Conservation (phyloP, 2,888 invertebrate species). For the Melanostoma mellinum region DNA sequence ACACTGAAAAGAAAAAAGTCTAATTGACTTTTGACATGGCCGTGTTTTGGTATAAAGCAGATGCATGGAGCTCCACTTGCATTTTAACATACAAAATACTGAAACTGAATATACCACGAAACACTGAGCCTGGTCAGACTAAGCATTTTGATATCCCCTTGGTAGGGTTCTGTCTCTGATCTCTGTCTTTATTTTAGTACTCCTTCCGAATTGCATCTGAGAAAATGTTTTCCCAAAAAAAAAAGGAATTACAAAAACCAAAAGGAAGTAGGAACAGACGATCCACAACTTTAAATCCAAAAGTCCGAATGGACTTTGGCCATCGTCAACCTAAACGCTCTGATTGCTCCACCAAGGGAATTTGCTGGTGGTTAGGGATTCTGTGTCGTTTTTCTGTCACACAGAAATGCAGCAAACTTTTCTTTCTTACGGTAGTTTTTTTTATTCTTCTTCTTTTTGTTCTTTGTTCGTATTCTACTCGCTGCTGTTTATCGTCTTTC, state of each 20-base stretch:
- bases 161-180: conserved; percentile 36
- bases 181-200: conserved; percentile 34
- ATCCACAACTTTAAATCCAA: conserved; percentile 10
- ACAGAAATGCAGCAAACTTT: conserved; percentile 16
- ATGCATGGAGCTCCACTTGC: conserved; percentile 8
- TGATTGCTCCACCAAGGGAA: conserved; percentile 12
- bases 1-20: conserved; percentile 32
- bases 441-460: conserved; percentile 1
- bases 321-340: conserved; percentile 37
- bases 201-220: conserved; percentile 47
- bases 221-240: not conserved
- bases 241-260: conserved; percentile 2
- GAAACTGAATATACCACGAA: conserved; percentile 31
- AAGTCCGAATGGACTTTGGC: conserved; percentile 48
- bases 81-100: conserved; percentile 23
- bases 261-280: conserved; percentile 12
- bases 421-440: conserved; percentile 17
- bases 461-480: not conserved
- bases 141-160: conserved; percentile 13
- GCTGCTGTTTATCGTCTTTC: conserved; percentile 2
- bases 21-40: conserved; percentile 63
- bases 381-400: conserved; percentile 38
- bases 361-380: conserved; percentile 17
- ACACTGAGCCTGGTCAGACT: conserved; percentile 27
- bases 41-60: conserved; percentile 10